Base-by-base conservation (phyloP, 2,113 vertebrate genomes). In the Triplophysa dalaica region DNA sequence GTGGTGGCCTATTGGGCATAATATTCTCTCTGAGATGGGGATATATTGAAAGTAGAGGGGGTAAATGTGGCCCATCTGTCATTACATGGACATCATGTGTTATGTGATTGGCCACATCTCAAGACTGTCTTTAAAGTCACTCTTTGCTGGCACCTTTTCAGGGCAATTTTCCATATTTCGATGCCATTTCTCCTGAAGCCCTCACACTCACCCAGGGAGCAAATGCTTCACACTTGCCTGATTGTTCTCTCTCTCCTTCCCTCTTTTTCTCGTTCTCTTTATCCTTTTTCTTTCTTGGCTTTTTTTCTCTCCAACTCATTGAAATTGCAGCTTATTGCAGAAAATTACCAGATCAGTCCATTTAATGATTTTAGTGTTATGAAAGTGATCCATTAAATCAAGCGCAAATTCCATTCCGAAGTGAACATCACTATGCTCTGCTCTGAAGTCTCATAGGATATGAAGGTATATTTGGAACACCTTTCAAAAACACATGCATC, bases 61-160 rank as follows among this genome's bases (percentile, higher is more conserved):
- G 75, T 21, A 61, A 63, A 76, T 29, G 43, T 76, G 74, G 61
- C 60, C 75, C 62, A 77, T 77, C 75, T 77, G 75, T 66, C 73
- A 65, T 77, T 65, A 54, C 61, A 77, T 65, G 61, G 62, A 77
- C 62, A 77, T 77, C 29, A 65, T 50, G 75, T 65, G 75, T 50
- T 77, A 52, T 2, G 62, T 77, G 75, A 77, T 77, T 77, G 75
- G 75, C 62, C 52, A 77, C 75, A 77, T 77, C 75, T 77, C 29
- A 45, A 77, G 62, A 26, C 48, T 52, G 21, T 63, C 60, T 77
- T 77, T 64, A 77, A 38, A 77, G 26, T 38, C 61, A 17, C 48
- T 77, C 45, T 65, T 12, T 52, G 60, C 48, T 77, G 62, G 64
- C 54, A 21, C 38, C 77, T 79, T 38, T 73, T 61, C 33, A 74